phyloP scores from a whole-genome alignment of 1,140 invertebrate genomes.

The Triops cancriformis region DNA sequence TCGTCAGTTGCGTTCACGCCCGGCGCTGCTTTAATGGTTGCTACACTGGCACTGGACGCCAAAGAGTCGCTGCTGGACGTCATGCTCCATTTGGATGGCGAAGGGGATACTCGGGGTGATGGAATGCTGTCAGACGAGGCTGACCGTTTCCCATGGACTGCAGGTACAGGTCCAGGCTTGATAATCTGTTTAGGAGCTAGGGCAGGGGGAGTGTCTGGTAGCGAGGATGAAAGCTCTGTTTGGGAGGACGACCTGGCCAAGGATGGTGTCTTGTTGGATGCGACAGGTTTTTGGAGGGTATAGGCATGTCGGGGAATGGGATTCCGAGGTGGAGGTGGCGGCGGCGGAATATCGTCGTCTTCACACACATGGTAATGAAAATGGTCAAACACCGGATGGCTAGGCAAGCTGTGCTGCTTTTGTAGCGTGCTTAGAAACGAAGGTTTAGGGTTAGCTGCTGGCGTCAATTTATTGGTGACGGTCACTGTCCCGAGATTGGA shows the following conservation, averaged over 20 bases:
- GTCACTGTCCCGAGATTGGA: slow-evolving; percentile 7
- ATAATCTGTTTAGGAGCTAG: slow-evolving; percentile 23
- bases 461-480: neutral
- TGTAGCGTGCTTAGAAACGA: neutral
- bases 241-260: slow-evolving; percentile 32
- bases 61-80: slow-evolving; percentile 35
- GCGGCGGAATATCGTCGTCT: slow-evolving; percentile 25
- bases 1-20: slow-evolving; percentile 29
- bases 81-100: slow-evolving; percentile 34
- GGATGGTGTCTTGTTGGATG: neutral
- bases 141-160: slow-evolving; percentile 28
- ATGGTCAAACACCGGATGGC: neutral
- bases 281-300: slow-evolving; percentile 27
- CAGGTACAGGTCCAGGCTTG: slow-evolving; percentile 25
- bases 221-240: slow-evolving; percentile 28
- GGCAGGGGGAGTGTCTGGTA: slow-evolving; percentile 14
- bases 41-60: slow-evolving; percentile 34
- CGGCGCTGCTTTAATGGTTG: slow-evolving; percentile 34
- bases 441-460: neutral
- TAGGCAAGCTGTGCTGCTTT: slow-evolving; percentile 17
- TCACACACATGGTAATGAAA: slow-evolving; percentile 15
- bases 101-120: slow-evolving; percentile 25
- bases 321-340: slow-evolving; percentile 27
- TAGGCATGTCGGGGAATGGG: slow-evolving; percentile 26
- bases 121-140: slow-evolving; percentile 27